Conservation (phyloP, 2,888 invertebrate species). For the Drosophila kambysellisi region DNA sequence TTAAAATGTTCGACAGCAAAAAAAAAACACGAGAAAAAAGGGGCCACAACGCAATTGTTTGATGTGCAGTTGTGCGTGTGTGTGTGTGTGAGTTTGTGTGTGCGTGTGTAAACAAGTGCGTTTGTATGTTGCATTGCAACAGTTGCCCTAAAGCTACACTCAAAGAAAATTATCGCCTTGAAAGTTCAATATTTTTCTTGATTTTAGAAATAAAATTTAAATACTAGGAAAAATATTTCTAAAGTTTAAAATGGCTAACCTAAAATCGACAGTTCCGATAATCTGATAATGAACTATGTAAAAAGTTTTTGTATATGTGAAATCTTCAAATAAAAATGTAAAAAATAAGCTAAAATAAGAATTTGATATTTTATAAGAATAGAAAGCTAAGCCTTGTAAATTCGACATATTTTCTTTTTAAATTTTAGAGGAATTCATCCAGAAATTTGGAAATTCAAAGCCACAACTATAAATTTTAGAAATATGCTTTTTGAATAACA, state of each 20-base stretch:
- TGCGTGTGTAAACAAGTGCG: slow-evolving; percentile 23
- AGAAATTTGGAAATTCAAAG: too few species aligned
- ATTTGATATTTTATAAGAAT: neutral
- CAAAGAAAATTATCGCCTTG: neutral
- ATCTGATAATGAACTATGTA: too few species aligned
- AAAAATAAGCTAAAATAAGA: neutral
- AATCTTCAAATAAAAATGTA: neutral
- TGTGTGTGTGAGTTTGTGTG: slow-evolving; percentile 13
- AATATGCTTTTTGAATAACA: neutral
- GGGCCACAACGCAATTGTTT: slow-evolving; percentile 57
- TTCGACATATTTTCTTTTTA: neutral
- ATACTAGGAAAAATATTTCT: neutral
- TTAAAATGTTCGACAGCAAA: slow-evolving; percentile 78
- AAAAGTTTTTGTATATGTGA: neutral
- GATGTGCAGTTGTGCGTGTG: slow-evolving; percentile 50
- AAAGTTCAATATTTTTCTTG: neutral
- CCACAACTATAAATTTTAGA: neutral
- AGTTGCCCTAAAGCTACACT: slow-evolving; percentile 40
- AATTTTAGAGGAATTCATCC: neutral
- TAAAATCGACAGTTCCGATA: too few species aligned
- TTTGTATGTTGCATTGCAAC: slow-evolving; percentile 49
- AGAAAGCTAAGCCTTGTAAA: neutral
- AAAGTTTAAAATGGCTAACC: neutral
- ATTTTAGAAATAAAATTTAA: neutral
- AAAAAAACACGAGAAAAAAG: slow-evolving; percentile 39